phyloP scores from a whole-genome alignment of 2,113 vertebrate species.

The Leptobrachium leishanense region DNA sequence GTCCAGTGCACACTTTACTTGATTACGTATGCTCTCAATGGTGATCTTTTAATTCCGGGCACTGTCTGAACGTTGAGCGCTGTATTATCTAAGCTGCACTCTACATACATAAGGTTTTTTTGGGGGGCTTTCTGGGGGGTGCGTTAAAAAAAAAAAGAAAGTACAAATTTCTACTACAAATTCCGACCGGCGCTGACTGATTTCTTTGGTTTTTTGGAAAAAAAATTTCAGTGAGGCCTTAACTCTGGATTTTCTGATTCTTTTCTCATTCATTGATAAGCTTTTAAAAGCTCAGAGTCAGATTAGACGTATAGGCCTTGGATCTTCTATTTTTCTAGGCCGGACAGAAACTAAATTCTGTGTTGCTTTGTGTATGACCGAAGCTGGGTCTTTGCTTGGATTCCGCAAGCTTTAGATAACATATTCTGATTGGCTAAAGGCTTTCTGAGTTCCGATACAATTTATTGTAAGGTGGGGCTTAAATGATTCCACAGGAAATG shows the following conservation, averaged over 20 bases:
- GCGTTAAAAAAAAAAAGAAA: too few species aligned
- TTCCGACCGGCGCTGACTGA: too few species aligned
- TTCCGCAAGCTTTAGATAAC: slow-evolving; percentile 19
- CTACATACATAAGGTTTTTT: neutral
- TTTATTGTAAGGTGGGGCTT: too few species aligned
- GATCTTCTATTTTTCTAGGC: slow-evolving; percentile 5
- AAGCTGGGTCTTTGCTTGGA: slow-evolving; percentile 10
- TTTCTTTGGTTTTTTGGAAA: slow-evolving; percentile 2
- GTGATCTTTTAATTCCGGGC: slow-evolving; percentile 1
- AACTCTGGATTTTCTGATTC: slow-evolving; percentile 15
- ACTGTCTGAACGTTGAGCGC: neutral
- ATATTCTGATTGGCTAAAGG: slow-evolving; percentile 25
- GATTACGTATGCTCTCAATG: neutral
- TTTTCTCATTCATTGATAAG: slow-evolving; percentile 40
- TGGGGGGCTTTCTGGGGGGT: too few species aligned
- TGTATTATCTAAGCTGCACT: neutral
- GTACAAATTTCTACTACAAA: too few species aligned
- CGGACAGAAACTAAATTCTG: slow-evolving; percentile 26
- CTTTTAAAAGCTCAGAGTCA: slow-evolving; percentile 42
- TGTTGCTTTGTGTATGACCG: slow-evolving; percentile 15
- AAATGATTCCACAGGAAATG: too few species aligned
- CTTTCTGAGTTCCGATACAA: neutral
- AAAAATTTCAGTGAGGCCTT: slow-evolving; percentile 7
- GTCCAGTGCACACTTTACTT: neutral
- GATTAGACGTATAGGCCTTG: slow-evolving; percentile 27